Evolutionary conservation across 2,888 invertebrate species (phyloP).

Genomic region (Cremastinae sp.): DNA sequence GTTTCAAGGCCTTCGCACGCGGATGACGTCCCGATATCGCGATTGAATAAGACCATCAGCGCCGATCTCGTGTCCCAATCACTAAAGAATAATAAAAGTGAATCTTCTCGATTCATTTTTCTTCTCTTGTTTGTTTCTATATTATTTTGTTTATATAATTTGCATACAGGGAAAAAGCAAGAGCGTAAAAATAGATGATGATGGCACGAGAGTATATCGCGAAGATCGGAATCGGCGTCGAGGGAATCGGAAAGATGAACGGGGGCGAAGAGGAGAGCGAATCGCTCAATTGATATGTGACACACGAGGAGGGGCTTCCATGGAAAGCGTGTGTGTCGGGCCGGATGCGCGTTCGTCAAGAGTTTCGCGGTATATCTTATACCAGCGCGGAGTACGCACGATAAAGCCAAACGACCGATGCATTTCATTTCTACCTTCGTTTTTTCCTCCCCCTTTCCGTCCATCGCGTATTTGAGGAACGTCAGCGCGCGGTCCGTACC

Average conservation of each 20-base stretch:
- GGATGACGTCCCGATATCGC: conserved; percentile 51
- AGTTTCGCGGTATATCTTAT: conserved; percentile 63
- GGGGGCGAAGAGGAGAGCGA: conserved; percentile 65
- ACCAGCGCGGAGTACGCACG: conserved; percentile 8
- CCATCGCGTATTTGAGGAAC: conserved; percentile 22
- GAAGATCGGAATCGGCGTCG: not conserved
- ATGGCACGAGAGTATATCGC: not conserved
- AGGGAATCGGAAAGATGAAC: conserved; percentile 17
- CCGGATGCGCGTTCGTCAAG: conserved; percentile 75
- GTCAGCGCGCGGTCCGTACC: conserved; percentile 2
- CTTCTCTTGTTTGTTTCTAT: too few species aligned
- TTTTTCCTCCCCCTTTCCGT: not conserved
- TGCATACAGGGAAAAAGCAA: too few species aligned
- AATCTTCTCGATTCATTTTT: too few species aligned
- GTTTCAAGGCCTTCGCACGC: conserved; percentile 50
- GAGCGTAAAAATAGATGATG: not conserved
- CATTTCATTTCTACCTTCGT: conserved; percentile 10
- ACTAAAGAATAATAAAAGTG: too few species aligned
- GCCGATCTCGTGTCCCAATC: not conserved
- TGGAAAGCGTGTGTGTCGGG: conserved; percentile 70
- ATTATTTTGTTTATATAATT: too few species aligned
- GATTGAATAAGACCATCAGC: conserved; percentile 22
- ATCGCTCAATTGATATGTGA: conserved; percentile 77
- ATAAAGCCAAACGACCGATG: conserved; percentile 15
- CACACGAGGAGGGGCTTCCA: conserved; percentile 72